Evolutionary conservation across 1,140 invertebrate genomes (phyloP).

Genomic region (Dolichoris vasculosae): DNA sequence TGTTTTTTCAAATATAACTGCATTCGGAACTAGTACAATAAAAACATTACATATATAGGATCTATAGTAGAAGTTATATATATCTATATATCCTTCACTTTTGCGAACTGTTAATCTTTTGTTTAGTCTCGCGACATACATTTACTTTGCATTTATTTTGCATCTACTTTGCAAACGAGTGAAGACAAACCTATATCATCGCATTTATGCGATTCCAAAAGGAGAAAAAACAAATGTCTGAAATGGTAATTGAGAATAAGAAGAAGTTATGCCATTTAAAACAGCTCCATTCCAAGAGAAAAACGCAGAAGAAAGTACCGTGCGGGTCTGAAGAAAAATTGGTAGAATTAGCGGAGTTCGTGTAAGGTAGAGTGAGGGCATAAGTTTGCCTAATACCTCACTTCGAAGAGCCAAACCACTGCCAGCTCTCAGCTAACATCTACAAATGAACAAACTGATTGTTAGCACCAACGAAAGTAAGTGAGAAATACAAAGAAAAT

Average conservation of each 20-base stretch:
- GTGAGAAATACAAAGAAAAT: neutral
- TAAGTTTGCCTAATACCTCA: conserved; percentile 32
- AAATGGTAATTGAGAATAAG: neutral
- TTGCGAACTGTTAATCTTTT: too few species aligned
- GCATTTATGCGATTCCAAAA: too few species aligned
- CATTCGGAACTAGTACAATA: too few species aligned
- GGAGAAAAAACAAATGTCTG: too few species aligned
- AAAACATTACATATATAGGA: too few species aligned
- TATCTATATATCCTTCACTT: too few species aligned
- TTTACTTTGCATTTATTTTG: too few species aligned
- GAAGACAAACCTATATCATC: too few species aligned
- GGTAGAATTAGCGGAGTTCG: conserved; percentile 34
- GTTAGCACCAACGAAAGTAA: neutral
- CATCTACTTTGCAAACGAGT: too few species aligned
- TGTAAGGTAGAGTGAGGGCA: neutral
- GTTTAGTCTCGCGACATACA: too few species aligned
- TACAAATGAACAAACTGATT: conserved; percentile 46
- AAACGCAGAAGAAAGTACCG: neutral
- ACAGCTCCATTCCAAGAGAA: neutral
- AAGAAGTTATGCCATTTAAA: neutral
- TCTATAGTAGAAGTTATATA: too few species aligned
- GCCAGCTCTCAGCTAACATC: conserved; percentile 16
- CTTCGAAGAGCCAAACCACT: conserved; percentile 13
- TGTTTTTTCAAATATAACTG: too few species aligned
- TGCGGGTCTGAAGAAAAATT: conserved; percentile 15